phyloP scores from a whole-genome alignment of 2,113 vertebrate species.

The Scortum barcoo region DNA sequence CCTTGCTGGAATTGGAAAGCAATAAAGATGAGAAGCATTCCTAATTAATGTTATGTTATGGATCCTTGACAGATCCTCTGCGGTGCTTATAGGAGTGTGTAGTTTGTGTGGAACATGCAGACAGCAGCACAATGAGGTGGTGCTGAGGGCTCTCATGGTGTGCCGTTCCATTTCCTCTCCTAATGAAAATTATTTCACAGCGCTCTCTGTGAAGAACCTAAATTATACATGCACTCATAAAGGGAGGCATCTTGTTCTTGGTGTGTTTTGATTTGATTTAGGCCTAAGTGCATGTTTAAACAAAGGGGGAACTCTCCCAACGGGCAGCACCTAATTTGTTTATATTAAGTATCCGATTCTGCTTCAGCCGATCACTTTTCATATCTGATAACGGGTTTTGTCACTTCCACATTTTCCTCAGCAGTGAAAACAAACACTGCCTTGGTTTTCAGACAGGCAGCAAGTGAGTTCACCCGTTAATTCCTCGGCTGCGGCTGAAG shows the following conservation, averaged over 20 bases:
- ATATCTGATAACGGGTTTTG: background rate
- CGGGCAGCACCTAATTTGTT: conserved; percentile 9
- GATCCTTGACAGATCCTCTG: conserved; percentile 25
- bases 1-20: conserved; percentile 24
- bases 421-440: conserved; percentile 5
- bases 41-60: conserved; percentile 43
- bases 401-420: conserved; percentile 3
- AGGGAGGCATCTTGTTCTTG: conserved; percentile 16
- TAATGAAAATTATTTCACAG: conserved; percentile 51
- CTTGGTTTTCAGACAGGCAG: background rate
- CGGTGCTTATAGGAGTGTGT: conserved; percentile 19
- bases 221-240: conserved; percentile 62
- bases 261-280: conserved; percentile 47
- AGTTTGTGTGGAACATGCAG: conserved; percentile 15
- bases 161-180: conserved; percentile 32
- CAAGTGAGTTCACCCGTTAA: conserved; percentile 2
- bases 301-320: conserved; percentile 13
- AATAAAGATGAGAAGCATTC: conserved; percentile 49
- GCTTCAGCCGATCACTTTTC: conserved; percentile 2
- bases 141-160: conserved; percentile 32
- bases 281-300: conserved; percentile 31
- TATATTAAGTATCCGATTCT: conserved; percentile 7
- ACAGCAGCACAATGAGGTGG: conserved; percentile 11
- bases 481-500: background rate
- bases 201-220: conserved; percentile 41